Evolutionary conservation across 2,888 invertebrate species (phyloP), one percentile per base, ranked within the genome.

Genomic region (Leptinotarsa juncta): DNA sequence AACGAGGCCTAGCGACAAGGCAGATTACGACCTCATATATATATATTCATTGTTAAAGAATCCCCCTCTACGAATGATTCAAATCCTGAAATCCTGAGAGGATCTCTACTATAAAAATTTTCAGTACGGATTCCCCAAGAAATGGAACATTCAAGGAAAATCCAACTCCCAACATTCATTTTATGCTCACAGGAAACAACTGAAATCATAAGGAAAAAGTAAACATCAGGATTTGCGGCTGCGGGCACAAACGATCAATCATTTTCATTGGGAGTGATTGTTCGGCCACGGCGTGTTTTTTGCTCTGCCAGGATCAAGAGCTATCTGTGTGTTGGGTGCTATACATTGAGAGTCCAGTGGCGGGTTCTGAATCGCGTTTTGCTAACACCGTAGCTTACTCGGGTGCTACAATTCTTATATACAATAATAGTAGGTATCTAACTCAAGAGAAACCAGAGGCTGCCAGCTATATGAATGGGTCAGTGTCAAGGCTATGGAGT

Each of bases 181-280:
- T 20, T 51, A 50, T 23, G 72, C 72, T 55, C 60, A 66, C 57
- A 55, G 53, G 42, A 71, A 74, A 51, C 70, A 77, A 78, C 68
- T 77, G 79, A 81, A 78, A 82, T 78, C 74, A 80, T 73, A 79
- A 78, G 65, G 69, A 53, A 76, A 81, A 81, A 79, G 74, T 81
- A 82, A 82, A 83, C 80, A 81, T 81, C 74, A 81, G 83, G 82
- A 73, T 82, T 82, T 84, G 85, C 86, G 85, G 86, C 86, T 86
- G 86, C 85, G 84, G 84, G 82, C 71, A 60, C 75, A 77, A 73
- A 74, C 53, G 50, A 81, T 78, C 68, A 71, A 73, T 48, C 62
- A 55, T 20, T 18, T 65, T 26, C 32, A 26, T 51, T 26, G 51
- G 16, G 20, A 18, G 69, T 73, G 75, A 69, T 79, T 74, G 23